These are phyloP conservation scores for Eupithecia tripunctaria DNA, from an alignment of 2,888 invertebrate genomes.

Conservation along the genomic window DNA sequence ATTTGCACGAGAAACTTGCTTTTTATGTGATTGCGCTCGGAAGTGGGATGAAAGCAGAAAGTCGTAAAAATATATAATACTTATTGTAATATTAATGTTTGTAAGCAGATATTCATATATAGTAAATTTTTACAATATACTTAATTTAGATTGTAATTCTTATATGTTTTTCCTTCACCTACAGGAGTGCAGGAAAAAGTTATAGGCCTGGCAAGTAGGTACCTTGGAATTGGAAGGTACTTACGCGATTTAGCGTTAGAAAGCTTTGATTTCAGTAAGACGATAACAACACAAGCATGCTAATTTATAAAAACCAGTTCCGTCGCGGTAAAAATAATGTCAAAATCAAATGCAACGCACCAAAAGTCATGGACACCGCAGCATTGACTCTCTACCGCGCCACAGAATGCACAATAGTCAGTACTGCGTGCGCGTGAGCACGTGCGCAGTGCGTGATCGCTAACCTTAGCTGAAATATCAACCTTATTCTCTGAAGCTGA, in stretches of 20 bases:
- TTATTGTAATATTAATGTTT: neutral
- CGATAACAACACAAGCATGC: neutral
- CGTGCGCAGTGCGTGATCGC: constrained; percentile 73
- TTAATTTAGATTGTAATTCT: too few species aligned
- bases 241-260: neutral
- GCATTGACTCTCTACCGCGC: constrained; percentile 55
- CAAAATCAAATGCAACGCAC: constrained; percentile 9
- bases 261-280: neutral
- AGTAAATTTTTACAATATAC: too few species aligned
- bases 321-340: neutral
- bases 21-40: neutral
- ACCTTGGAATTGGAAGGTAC: neutral
- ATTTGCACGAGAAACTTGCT: neutral
- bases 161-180: too few species aligned
- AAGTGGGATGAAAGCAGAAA: neutral
- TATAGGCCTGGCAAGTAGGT: neutral
- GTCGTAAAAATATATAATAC: neutral
- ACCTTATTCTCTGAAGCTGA: constrained; percentile 39
- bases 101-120: too few species aligned
- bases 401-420: constrained; percentile 7
- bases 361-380: constrained; percentile 26
- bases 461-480: constrained; percentile 37
- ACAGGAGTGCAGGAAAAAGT: neutral
- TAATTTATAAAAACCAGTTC: neutral
- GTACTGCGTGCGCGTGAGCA: constrained; percentile 53